A percentile compares a stretch with the other conserved stretches of the same genome.
phyloP scores from a whole-genome alignment of 2,888 invertebrate genomes.

The Spilarctia lutea region DNA sequence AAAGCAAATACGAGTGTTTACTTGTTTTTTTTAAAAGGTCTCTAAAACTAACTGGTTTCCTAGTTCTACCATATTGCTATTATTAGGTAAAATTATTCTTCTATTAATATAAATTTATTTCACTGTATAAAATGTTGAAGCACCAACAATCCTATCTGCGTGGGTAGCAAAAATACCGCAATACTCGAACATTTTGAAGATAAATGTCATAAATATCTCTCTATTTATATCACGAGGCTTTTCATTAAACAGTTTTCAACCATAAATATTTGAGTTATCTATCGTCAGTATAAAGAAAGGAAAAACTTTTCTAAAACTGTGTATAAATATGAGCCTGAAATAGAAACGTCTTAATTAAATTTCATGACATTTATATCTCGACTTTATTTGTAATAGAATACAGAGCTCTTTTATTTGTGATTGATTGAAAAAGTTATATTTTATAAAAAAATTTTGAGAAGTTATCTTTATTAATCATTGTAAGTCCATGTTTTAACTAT shows the following conservation, averaged over 20 bases:
- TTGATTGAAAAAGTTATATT: too few relatives aligned
- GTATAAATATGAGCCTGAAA: not conserved
- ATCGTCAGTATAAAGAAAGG: not conserved
- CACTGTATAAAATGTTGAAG: not conserved
- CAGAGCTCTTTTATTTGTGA: not conserved
- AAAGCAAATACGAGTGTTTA: not conserved
- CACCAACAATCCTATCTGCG: not conserved
- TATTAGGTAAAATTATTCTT: not conserved
- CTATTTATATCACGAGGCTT: not conserved
- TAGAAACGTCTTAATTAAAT: not conserved
- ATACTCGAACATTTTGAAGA: not conserved
- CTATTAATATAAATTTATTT: not conserved
- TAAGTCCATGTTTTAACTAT: not conserved
- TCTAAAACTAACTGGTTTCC: not conserved
- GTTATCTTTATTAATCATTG: not conserved
- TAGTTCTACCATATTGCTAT: not conserved
- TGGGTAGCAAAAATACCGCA: constrained; percentile 5
- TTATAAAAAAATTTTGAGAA: too few relatives aligned
- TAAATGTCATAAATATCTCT: constrained; percentile 12
- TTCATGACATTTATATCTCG: not conserved
- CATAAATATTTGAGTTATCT: not conserved
- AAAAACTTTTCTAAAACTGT: not conserved
- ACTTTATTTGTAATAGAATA: not conserved
- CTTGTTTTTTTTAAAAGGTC: not conserved
- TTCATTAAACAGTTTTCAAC: not conserved